Conservation (phyloP, 2,797 vertebrate genomes). For the Naso thynnoides region DNA sequence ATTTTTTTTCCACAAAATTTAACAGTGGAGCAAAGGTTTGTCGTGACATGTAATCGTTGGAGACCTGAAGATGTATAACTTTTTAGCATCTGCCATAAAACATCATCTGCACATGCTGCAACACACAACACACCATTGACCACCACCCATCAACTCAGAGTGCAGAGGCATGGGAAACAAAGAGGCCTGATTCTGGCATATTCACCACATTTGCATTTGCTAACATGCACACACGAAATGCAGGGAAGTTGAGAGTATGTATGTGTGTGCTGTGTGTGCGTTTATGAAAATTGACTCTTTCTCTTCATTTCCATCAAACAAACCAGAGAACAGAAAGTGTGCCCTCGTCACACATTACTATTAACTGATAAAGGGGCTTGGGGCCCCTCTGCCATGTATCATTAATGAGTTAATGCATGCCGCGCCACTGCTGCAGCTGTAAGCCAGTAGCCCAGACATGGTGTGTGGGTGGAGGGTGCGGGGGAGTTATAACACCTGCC, state of each 20-base stretch:
- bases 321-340: constrained; percentile 21
- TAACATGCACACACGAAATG: neutral
- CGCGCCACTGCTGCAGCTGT: constrained; percentile 62
- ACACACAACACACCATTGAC: constrained; percentile 1
- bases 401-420: constrained; percentile 71
- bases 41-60: neutral
- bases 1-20: neutral
- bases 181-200: constrained; percentile 4
- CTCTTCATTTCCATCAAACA: constrained; percentile 18
- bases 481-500: constrained; percentile 77
- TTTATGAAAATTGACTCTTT: neutral
- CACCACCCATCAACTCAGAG: constrained; percentile 1
- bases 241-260: neutral
- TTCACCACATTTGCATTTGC: constrained; percentile 27
- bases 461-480: constrained; percentile 40
- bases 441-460: constrained; percentile 52
- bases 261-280: neutral
- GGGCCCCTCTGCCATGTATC: constrained; percentile 61
- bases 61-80: neutral
- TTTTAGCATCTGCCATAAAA: neutral
- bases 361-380: constrained; percentile 56
- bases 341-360: constrained; percentile 37
- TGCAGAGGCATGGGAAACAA: constrained; percentile 19
- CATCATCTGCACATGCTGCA: constrained; percentile 4
- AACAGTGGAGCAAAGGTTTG: neutral